Evolutionary conservation across 2,888 invertebrate species (phyloP).

Genomic region (Hirtodrosophila alboralis): DNA sequence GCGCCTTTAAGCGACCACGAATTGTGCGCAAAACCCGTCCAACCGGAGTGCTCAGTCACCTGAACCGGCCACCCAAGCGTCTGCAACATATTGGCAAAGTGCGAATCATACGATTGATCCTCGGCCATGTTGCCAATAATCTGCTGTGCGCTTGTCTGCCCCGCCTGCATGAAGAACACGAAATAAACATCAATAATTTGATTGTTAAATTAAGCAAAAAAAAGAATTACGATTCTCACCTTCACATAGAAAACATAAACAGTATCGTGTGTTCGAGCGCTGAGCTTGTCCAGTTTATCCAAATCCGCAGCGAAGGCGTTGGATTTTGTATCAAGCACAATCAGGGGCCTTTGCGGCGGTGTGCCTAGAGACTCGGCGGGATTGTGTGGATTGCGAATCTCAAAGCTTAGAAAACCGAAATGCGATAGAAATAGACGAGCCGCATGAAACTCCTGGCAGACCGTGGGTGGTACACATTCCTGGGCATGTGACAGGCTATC

Average conservation of each 20-base stretch:
- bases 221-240: slow-evolving; percentile 39
- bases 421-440: slow-evolving; percentile 97
- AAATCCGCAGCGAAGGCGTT: slow-evolving; percentile 91
- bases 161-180: slow-evolving; percentile 86
- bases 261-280: slow-evolving; percentile 94
- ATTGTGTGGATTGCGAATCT: slow-evolving; percentile 84
- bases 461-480: slow-evolving; percentile 91
- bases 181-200: not conserved
- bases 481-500: slow-evolving; percentile 86
- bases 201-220: not conserved
- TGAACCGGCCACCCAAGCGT: slow-evolving; percentile 95
- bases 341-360: slow-evolving; percentile 79
- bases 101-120: slow-evolving; percentile 83
- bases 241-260: slow-evolving; percentile 97
- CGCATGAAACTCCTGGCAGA: slow-evolving; percentile 97
- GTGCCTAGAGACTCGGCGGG: slow-evolving; percentile 75
- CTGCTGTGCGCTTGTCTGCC: slow-evolving; percentile 90
- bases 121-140: slow-evolving; percentile 87
- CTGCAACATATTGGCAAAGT: slow-evolving; percentile 87
- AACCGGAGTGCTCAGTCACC: slow-evolving; percentile 94
- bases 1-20: slow-evolving; percentile 89
- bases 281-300: slow-evolving; percentile 92
- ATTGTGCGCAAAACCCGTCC: slow-evolving; percentile 95
- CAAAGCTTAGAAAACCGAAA: slow-evolving; percentile 93
- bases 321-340: slow-evolving; percentile 82